phyloP scores from a whole-genome alignment of 2,113 vertebrate genomes.

The Centropus unirufus region DNA sequence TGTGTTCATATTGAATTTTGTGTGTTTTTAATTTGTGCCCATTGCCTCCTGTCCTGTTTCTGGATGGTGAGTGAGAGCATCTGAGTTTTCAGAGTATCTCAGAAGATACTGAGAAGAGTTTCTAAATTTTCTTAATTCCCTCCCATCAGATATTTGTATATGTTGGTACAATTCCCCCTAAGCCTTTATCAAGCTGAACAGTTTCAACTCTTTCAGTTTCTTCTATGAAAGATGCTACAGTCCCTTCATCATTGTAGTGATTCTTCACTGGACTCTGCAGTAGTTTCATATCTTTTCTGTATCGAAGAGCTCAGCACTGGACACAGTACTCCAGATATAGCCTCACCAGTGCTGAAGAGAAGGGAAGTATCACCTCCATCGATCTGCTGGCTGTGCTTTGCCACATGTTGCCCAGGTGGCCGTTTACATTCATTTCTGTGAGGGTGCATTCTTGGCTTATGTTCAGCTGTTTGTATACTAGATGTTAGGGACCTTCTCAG shows the following conservation, averaged over 20 bases:
- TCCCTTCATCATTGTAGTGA: background rate
- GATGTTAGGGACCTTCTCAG: background rate
- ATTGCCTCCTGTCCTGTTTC: background rate
- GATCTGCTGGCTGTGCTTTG: background rate
- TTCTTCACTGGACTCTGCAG: background rate
- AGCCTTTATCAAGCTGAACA: background rate
- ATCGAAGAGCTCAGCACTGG: background rate
- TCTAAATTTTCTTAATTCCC: background rate
- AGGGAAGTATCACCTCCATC: background rate
- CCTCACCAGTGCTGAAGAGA: background rate
- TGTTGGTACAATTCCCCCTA: background rate
- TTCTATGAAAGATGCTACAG: background rate
- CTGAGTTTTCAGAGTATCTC: too few species aligned
- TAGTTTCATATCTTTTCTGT: background rate
- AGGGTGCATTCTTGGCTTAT: background rate
- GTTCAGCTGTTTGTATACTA: background rate
- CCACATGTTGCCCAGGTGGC: background rate
- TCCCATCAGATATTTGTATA: background rate
- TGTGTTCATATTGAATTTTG: background rate
- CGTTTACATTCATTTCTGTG: background rate
- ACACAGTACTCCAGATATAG: background rate
- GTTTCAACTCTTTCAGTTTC: background rate
- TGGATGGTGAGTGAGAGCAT: background rate
- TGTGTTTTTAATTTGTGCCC: background rate
- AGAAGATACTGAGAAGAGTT: background rate